Evolutionary conservation across 64 coral and sea anemone genomes (phyloP).

Genomic region (Actinia tenebrosa): DNA sequence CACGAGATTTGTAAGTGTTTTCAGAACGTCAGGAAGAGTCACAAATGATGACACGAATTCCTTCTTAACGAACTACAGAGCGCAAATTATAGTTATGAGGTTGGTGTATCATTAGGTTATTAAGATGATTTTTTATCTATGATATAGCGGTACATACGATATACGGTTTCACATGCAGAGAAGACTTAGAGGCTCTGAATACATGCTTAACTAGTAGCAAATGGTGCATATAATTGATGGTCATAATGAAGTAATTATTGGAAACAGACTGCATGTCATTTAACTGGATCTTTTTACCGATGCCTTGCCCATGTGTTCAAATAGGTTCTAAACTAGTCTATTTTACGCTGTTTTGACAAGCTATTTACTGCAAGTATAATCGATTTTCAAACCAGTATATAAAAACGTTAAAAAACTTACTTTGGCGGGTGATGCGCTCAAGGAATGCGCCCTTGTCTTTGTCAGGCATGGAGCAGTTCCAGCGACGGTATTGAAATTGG

Average conservation of each 20-base stretch:
- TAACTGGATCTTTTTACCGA: not conserved
- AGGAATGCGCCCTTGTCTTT: not conserved
- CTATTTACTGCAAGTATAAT: not conserved
- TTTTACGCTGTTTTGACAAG: not conserved
- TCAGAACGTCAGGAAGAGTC: not conserved
- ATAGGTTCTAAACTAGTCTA: not conserved
- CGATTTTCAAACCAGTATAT: not conserved
- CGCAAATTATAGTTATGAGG: not conserved
- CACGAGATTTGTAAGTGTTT: not conserved
- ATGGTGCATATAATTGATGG: not conserved
- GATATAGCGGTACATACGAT: not conserved
- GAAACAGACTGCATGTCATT: not conserved
- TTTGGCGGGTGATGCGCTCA: conserved; percentile 1
- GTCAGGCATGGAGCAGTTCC: conserved; percentile 60
- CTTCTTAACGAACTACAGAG: not conserved
- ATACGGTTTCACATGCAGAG: not conserved
- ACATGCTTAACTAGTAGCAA: conserved; percentile 6
- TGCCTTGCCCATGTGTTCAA: not conserved
- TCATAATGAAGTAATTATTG: not conserved
- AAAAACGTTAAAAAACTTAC: conserved; percentile 1
- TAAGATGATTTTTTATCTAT: conserved; percentile 10
- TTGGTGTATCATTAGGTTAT: not conserved
- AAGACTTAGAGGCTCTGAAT: not conserved
- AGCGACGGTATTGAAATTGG: conserved; percentile 54
- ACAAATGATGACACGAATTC: not conserved